Percentiles rank a stretch among this genome's conserved stretches.
Evolutionary conservation across 2,797 vertebrate genomes (phyloP).

Genomic region (Tokudaia muenninki): DNA sequence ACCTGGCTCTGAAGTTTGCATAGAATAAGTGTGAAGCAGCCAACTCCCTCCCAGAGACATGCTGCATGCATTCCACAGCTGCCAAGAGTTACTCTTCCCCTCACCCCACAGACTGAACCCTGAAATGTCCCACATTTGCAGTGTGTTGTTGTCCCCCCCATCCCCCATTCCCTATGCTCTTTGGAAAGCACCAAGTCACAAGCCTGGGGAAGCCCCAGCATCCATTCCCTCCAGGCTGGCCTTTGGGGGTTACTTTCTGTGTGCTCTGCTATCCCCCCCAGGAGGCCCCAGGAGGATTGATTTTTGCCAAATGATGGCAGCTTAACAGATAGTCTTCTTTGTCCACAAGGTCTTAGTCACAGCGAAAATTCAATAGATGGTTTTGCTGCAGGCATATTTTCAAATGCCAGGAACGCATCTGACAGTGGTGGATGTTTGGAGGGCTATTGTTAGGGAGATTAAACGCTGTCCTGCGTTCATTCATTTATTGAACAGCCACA

Average conservation of each 20-base stretch:
- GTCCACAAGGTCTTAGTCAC: slow-evolving; percentile 86
- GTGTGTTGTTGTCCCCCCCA: not conserved
- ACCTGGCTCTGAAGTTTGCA: not conserved
- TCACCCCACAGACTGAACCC: not conserved
- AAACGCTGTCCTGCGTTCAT: slow-evolving; percentile 82
- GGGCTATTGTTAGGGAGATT: slow-evolving; percentile 87
- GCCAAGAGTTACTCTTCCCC: not conserved
- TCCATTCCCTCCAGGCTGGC: not conserved
- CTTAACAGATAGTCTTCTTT: slow-evolving; percentile 87
- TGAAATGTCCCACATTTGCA: not conserved
- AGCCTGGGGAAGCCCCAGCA: not conserved
- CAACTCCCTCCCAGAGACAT: not conserved
- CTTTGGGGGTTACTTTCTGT: not conserved
- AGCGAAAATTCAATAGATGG: slow-evolving; percentile 87
- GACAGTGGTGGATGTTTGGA: slow-evolving; percentile 85
- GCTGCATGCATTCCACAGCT: not conserved
- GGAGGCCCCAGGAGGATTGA: slow-evolving; percentile 71
- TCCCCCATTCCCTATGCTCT: too few species aligned
- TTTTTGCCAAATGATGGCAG: slow-evolving; percentile 84
- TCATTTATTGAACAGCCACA: slow-evolving; percentile 87
- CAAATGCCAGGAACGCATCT: slow-evolving; percentile 88
- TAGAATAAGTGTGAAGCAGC: not conserved
- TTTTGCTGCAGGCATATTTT: slow-evolving; percentile 85
- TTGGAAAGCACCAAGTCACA: not conserved
- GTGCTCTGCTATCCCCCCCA: slow-evolving; percentile 42